Percentiles rank a stretch among this genome's conserved stretches.
Conservation (phyloP, 2,113 vertebrate species). For the Pseudonaja textilis region DNA sequence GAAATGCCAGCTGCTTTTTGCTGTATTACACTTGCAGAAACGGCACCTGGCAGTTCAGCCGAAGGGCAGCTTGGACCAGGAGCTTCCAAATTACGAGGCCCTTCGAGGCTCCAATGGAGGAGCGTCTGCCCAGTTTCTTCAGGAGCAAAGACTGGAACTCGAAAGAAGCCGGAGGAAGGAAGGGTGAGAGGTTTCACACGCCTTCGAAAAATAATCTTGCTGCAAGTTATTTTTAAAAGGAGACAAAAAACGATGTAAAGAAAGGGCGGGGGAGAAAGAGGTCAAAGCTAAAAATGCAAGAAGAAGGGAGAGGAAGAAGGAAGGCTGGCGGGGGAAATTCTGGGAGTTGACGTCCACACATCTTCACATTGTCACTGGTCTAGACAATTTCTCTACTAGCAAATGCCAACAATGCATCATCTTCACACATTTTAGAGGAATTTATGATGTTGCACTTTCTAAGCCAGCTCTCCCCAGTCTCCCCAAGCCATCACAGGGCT, state of each 20-base stretch:
- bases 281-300: neutral
- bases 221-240: neutral
- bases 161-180: neutral
- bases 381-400: neutral
- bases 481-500: neutral
- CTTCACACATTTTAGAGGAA: neutral
- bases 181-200: neutral
- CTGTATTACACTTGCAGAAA: neutral
- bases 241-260: neutral
- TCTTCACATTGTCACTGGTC: neutral
- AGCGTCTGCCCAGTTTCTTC: neutral
- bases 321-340: neutral
- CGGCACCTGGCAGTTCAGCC: neutral
- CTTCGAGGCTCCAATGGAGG: neutral
- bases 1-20: neutral
- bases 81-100: neutral
- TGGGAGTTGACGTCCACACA: neutral
- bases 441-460: neutral
- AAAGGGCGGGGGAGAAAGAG: neutral
- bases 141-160: neutral
- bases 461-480: neutral
- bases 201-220: neutral
- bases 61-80: rapidly evolving
- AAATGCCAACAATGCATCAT: neutral
- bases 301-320: neutral